phyloP scores from a whole-genome alignment of 2,888 invertebrate genomes.

The Cheiracanthium punctorium region DNA sequence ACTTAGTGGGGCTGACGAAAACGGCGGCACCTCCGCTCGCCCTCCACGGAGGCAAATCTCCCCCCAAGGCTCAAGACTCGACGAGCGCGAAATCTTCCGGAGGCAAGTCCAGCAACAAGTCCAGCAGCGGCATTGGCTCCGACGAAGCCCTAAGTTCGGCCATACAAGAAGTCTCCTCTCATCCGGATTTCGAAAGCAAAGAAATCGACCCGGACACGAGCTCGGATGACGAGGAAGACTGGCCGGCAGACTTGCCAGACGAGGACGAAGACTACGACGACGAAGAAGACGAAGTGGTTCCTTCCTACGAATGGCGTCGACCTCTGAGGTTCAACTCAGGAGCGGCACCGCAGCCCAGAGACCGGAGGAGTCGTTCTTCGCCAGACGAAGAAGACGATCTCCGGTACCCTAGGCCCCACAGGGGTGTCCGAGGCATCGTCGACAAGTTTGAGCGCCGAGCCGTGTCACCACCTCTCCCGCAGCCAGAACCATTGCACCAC shows the following conservation, averaged over 20 bases:
- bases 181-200: constrained; percentile 69
- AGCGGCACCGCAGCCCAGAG: constrained; percentile 24
- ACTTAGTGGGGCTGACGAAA: constrained; percentile 68
- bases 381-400: constrained; percentile 65
- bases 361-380: constrained; percentile 53
- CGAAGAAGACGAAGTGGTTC: constrained; percentile 51
- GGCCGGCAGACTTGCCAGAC: constrained; percentile 41
- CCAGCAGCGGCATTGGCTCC: constrained; percentile 70
- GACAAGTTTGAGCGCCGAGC: constrained; percentile 64
- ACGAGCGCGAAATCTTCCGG: constrained; percentile 63
- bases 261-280: constrained; percentile 52
- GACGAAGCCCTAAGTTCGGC: constrained; percentile 70
- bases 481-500: constrained; percentile 19
- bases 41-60: constrained; percentile 34
- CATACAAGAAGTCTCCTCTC: constrained; percentile 70
- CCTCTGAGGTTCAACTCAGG: constrained; percentile 17
- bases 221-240: constrained; percentile 69
- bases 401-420: constrained; percentile 26
- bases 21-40: constrained; percentile 8
- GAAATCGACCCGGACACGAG: constrained; percentile 70
- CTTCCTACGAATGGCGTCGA: constrained; percentile 62
- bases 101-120: constrained; percentile 65
- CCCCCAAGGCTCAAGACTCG: constrained; percentile 46
- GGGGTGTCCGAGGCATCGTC: constrained; percentile 56
- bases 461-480: constrained; percentile 38